Conservation (phyloP, 1,140 invertebrate genomes). For the Trichoplusia ni region DNA sequence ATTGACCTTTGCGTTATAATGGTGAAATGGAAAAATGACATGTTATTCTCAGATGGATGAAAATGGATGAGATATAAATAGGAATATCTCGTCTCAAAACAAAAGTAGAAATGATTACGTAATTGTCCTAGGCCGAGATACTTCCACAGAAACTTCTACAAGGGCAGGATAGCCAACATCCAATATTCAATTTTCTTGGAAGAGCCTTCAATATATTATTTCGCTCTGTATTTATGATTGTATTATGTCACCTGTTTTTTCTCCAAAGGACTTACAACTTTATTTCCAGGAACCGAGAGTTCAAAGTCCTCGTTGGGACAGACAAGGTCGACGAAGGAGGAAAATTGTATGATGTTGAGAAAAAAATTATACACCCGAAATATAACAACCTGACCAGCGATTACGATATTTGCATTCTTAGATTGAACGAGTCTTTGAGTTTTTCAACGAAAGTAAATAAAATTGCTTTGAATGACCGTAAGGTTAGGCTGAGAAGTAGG, state of each 20-base stretch:
- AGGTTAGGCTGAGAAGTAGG: conserved; percentile 12
- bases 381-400: conserved; percentile 25
- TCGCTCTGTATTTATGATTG: conserved; percentile 4
- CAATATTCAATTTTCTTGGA: conserved; percentile 11
- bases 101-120: background rate
- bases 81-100: background rate
- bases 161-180: background rate
- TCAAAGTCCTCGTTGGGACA: conserved; percentile 35
- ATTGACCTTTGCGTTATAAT: too few species aligned
- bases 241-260: background rate
- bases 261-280: background rate
- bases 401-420: conserved; percentile 38
- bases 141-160: background rate
- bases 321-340: conserved; percentile 16
- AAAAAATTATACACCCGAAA: conserved; percentile 35
- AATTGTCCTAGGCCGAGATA: background rate
- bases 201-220: conserved; percentile 6
- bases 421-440: conserved; percentile 25
- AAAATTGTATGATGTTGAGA: conserved; percentile 34
- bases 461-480: conserved; percentile 15
- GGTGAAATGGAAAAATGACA: too few species aligned
- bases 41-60: too few species aligned
- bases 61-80: too few species aligned
- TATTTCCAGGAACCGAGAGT: conserved; percentile 32
- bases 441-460: conserved; percentile 28